Conservation (phyloP, 2,888 invertebrate species). For the Xanthia icteritia region DNA sequence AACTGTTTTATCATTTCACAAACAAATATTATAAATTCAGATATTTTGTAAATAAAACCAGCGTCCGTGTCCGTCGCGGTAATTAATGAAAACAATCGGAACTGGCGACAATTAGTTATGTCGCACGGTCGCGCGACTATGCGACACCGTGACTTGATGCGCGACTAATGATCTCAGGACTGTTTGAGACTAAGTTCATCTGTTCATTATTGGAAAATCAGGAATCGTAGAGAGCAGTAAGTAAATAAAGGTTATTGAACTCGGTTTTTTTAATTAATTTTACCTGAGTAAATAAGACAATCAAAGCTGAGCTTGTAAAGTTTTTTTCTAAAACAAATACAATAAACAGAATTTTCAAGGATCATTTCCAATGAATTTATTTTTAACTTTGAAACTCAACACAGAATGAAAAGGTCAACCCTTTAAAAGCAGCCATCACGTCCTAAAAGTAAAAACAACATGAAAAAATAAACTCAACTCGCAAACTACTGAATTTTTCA, state of each 20-base stretch:
- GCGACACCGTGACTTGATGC: constrained; percentile 44
- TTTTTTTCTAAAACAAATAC: not conserved
- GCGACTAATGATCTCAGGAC: constrained; percentile 43
- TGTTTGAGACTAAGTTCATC: constrained; percentile 1
- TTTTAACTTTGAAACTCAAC: constrained; percentile 33
- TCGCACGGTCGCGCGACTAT: constrained; percentile 22
- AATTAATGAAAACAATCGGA: constrained; percentile 62
- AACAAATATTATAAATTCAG: constrained; percentile 59
- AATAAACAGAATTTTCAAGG: constrained; percentile 11
- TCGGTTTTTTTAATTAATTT: not conserved
- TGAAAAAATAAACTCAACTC: constrained; percentile 62
- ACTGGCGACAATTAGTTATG: constrained; percentile 53
- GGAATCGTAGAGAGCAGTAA: not conserved
- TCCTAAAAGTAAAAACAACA: constrained; percentile 61
- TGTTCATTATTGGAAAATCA: constrained; percentile 18
- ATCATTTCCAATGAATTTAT: constrained; percentile 25
- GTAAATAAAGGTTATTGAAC: not conserved
- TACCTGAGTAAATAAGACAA: not conserved
- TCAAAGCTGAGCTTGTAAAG: not conserved
- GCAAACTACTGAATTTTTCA: constrained; percentile 67
- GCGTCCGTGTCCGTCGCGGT: constrained; percentile 31
- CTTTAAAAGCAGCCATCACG: constrained; percentile 28
- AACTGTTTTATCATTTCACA: constrained; percentile 30
- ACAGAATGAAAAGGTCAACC: constrained; percentile 36
- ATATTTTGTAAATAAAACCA: constrained; percentile 56